Base-by-base conservation (phyloP, 2,113 vertebrate genomes). In the Xyrauchen texanus region DNA sequence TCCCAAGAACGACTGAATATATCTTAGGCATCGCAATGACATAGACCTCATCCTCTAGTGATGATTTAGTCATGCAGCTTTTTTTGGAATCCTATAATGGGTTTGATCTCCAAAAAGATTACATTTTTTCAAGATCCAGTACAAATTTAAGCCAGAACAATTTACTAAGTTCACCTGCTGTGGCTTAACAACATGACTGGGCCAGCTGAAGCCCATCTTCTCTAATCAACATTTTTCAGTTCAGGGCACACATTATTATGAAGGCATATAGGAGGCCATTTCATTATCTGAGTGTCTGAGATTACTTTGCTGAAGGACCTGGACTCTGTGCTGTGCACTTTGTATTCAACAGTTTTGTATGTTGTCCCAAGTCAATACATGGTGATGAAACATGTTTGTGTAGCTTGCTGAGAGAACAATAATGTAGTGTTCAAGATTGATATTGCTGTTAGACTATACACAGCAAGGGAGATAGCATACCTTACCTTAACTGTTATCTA, bases 231-330 rank as follows among this genome's bases (percentile, higher is more conserved):
- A 65, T 76, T 65, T 76, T 47, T 65, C 74, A 52, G 47, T 45
- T 65, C 62, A 53, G 62, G 74, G 62, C 74, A 52, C 74, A 76
- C 62, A 12, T 65, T 65, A 65, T 65, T 44, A 52, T 55, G 62
- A 65, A 76, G 49, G 61, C 12, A 76, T 47, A 13, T 61, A 76
- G 74, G 21, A 64, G 74, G 60, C 58, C 72, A 0, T 66, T 62
- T 76, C 61, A 76, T 76, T 65, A 76, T 76, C 62, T 15, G 74
- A 76, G 74, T 65, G 61, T 63, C 16, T 65, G 74, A 76, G 74
- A 76, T 65, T 76, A 66, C 62, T 44, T 42, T 49, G 45, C 58
- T 74, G 72, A 74, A 74, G 72, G 72, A 63, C 74, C 46, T n/a
- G 60, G 60, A 63, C 60, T 63, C 16, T 8, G 10, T 13, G 60